phyloP scores from a whole-genome alignment of 2,797 vertebrate genomes.

The Gymnoscopelus braueri region DNA sequence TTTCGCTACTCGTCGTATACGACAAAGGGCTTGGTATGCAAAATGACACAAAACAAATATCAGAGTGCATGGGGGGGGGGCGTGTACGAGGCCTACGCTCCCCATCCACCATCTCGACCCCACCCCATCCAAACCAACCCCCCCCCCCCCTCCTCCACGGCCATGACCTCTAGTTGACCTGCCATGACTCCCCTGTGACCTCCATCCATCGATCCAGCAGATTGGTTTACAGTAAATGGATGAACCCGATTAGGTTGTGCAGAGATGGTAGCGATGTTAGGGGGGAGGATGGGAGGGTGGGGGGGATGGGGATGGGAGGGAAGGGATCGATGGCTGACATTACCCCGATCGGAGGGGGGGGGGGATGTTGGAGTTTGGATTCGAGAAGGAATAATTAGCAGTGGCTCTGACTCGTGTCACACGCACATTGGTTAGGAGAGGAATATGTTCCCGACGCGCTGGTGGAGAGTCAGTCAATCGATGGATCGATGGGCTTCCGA shows the following conservation, averaged over 20 bases:
- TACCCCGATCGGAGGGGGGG: conserved; percentile 5
- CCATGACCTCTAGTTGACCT: conserved; percentile 9
- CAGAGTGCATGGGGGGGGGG: no score
- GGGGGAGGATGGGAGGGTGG: neutral
- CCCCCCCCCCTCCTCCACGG: neutral
- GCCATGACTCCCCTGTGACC: conserved; percentile 35
- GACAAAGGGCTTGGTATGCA: no score
- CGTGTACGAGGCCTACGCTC: no score
- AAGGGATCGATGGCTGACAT: conserved; percentile 28
- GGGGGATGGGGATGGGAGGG: neutral
- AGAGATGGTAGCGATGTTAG: neutral
- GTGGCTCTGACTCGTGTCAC: no score
- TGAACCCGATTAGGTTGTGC: conserved; percentile 51
- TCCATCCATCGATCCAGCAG: conserved; percentile 44
- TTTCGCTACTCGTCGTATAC: no score
- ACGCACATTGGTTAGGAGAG: no score
- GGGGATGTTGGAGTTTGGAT: neutral
- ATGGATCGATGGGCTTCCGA: no score
- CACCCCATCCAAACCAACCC: neutral
- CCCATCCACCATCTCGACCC: no score
- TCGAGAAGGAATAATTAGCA: neutral
- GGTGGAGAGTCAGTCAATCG: no score
- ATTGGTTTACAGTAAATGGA: conserved; percentile 58
- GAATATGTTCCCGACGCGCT: no score
- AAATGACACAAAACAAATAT: no score